phyloP scores from a whole-genome alignment of 2,113 vertebrate genomes.

The Sciurus niger region DNA sequence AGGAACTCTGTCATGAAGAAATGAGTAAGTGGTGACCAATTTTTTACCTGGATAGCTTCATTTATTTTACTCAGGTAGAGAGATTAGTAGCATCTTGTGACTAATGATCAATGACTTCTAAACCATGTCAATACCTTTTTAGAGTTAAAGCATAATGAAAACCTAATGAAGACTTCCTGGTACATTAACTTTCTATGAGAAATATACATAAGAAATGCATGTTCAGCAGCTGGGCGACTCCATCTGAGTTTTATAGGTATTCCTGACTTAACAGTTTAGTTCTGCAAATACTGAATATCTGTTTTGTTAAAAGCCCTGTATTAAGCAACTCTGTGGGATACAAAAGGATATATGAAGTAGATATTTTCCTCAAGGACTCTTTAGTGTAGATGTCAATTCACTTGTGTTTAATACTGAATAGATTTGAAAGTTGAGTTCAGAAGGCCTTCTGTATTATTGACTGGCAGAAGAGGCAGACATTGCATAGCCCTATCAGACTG shows the following conservation, averaged over 20 bases:
- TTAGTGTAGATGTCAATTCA: slow-evolving; percentile 46
- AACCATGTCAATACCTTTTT: slow-evolving; percentile 83
- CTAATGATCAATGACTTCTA: slow-evolving; percentile 84
- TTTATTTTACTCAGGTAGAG: slow-evolving; percentile 77
- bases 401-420: slow-evolving; percentile 50
- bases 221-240: slow-evolving; percentile 71
- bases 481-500: neutral
- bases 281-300: slow-evolving; percentile 71
- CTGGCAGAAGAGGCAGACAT: neutral
- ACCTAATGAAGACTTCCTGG: slow-evolving; percentile 84
- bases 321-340: slow-evolving; percentile 66
- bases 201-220: slow-evolving; percentile 76
- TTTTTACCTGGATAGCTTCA: slow-evolving; percentile 77
- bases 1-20: slow-evolving; percentile 36
- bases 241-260: slow-evolving; percentile 71
- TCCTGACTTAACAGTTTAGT: slow-evolving; percentile 74
- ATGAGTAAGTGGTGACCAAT: neutral
- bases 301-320: slow-evolving; percentile 63
- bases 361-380: slow-evolving; percentile 62
- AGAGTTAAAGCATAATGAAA: slow-evolving; percentile 84
- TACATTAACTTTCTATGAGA: slow-evolving; percentile 84
- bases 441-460: neutral
- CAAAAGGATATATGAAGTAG: slow-evolving; percentile 44
- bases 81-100: slow-evolving; percentile 83
- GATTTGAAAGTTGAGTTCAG: slow-evolving; percentile 27